Evolutionary conservation across 2,888 invertebrate species (phyloP), one percentile per base, ranked within the genome.

Genomic region (Aphelenchoides bicaudatus): DNA sequence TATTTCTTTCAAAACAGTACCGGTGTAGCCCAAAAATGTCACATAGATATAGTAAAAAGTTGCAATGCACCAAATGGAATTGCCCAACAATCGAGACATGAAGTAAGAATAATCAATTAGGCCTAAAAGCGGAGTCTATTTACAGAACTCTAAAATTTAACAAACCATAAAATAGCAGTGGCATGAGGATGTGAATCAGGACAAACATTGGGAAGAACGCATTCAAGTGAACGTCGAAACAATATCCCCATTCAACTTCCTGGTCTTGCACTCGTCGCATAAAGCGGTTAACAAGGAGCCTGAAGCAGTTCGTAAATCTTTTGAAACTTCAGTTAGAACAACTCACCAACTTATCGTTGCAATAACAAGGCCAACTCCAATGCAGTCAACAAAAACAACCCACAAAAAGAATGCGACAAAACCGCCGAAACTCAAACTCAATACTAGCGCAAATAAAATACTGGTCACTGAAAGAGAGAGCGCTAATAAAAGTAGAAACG

Each of bases 211-310:
- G 96, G 82, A 94, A 94, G 82, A 93, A 91, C 2, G 96, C 96
- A 83, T 98, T 98, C 73, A 98, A 85, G 83, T 98, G 96, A 3
- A 98, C 91, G 81, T 98, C 96, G 82, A 98, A 98, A 19, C 91
- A 88, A 82, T 92, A 98, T 3, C 90, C 96, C 96, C 96, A 98
- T 82, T 98, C 96, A n/a, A 85, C 85, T 80, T 94, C 90, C 74
- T 87, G 86, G 38, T 86, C 85, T 80, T 85, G 63, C 38, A 72
- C 68, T 56, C 85, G 84, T 3, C 87, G 84, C 68, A 89, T 80
- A 80, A 88, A 90, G 71, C 85, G 86, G 81, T 92, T 92, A 65
- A 87, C 86, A 29, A 90, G 67, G 78, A 87, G 86, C 90, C 90
- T 90, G 79, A n/a, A 80, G 77, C 72, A 38, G 6, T 16, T 52